Conservation (phyloP, 2,888 invertebrate genomes). For the Epirrhoe tristata region DNA sequence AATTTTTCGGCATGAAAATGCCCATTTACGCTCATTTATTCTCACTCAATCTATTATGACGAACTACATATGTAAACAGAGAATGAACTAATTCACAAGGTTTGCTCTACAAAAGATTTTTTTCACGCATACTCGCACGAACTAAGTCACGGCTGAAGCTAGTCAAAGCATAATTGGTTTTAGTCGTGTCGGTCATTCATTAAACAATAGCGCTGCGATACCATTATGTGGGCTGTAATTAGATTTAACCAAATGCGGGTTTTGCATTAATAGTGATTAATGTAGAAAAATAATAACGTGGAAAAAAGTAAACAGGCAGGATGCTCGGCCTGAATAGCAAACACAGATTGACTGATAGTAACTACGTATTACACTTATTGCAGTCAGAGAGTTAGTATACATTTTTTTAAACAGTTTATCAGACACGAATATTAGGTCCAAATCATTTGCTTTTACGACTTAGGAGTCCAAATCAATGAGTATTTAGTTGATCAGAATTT, state of each 20-base stretch:
- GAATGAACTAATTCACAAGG: neutral
- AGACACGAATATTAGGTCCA: no score
- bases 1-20: no score
- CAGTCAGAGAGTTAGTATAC: conserved; percentile 3
- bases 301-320: conserved; percentile 58
- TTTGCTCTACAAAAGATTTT: neutral
- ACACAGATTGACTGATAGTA: conserved; percentile 11
- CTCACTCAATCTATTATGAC: no score
- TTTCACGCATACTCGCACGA: conserved; percentile 6
- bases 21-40: no score
- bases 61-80: neutral
- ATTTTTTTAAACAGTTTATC: no score
- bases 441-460: no score
- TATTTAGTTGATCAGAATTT: no score
- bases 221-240: conserved; percentile 82
- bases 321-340: conserved; percentile 60
- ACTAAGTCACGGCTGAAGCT: conserved; percentile 3
- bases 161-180: conserved; percentile 62
- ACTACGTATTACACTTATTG: conserved; percentile 7
- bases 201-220: conserved; percentile 80
- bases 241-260: conserved; percentile 82
- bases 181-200: conserved; percentile 74
- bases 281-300: conserved; percentile 51
- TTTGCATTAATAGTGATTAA: conserved; percentile 68
- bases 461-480: no score